These are phyloP conservation scores for Pocota personata DNA, from an alignment of 2,888 invertebrate genomes.

Conservation along the genomic window DNA sequence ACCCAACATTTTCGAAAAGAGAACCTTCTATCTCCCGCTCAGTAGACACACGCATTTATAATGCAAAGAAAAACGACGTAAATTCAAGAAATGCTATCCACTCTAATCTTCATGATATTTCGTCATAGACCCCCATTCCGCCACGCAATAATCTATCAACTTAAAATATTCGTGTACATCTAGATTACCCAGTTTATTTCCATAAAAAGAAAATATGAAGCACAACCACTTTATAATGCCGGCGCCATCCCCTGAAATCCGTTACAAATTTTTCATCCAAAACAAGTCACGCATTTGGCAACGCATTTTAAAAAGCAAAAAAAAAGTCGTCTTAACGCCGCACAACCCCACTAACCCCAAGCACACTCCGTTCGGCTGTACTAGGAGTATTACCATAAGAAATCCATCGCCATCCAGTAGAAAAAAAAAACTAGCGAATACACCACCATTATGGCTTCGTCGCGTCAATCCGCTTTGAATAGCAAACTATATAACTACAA, in stretches of 20 bases:
- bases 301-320: slow-evolving; percentile 54
- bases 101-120: background rate
- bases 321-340: background rate
- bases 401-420: slow-evolving; percentile 2
- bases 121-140: background rate
- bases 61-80: background rate
- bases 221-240: slow-evolving; percentile 33
- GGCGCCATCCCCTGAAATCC: slow-evolving; percentile 48
- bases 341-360: slow-evolving; percentile 34
- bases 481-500: slow-evolving; percentile 22
- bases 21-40: too few species aligned
- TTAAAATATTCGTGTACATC: slow-evolving; percentile 17
- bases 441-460: slow-evolving; percentile 45
- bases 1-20: too few species aligned
- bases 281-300: slow-evolving; percentile 63
- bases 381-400: slow-evolving; percentile 46
- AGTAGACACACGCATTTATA: too few species aligned
- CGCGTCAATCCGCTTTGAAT: slow-evolving; percentile 35
- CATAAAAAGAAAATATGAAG: slow-evolving; percentile 23
- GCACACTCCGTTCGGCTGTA: slow-evolving; percentile 17
- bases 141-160: background rate
- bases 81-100: background rate
- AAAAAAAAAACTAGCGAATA: background rate
- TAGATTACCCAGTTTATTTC: slow-evolving; percentile 14
- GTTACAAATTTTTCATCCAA: slow-evolving; percentile 23